These are phyloP conservation scores for Hirudo medicinalis DNA, from an alignment of 1,140 invertebrate genomes.

Conservation along the genomic window DNA sequence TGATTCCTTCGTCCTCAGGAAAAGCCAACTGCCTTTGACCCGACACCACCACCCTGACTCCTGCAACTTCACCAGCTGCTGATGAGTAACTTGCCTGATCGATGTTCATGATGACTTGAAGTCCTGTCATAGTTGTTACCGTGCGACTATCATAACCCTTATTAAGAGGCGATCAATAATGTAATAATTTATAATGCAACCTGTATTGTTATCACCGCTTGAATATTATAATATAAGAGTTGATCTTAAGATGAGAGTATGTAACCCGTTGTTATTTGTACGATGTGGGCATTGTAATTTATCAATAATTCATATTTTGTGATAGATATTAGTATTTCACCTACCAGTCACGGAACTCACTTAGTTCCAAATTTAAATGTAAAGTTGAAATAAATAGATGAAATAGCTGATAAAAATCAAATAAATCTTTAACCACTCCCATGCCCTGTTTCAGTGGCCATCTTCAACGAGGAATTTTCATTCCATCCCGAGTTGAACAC, in stretches of 20 bases:
- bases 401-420: too few species aligned
- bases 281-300: too few species aligned
- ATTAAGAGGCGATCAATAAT: background rate
- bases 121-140: constrained; percentile 10
- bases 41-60: constrained; percentile 37
- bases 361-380: too few species aligned
- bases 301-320: too few species aligned
- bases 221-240: background rate
- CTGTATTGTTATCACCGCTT: background rate
- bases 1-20: constrained; percentile 39
- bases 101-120: constrained; percentile 22
- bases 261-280: too few species aligned
- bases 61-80: constrained; percentile 25
- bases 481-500: constrained; percentile 24
- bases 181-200: background rate
- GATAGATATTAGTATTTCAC: too few species aligned
- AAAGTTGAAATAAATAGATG: too few species aligned
- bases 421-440: constrained; percentile 8
- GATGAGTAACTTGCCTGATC: constrained; percentile 20
- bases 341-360: too few species aligned
- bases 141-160: background rate
- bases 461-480: background rate
- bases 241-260: too few species aligned
- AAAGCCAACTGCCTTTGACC: constrained; percentile 33
- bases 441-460: constrained; percentile 15